Conservation (phyloP, 2,888 invertebrate species). For the Liposcelis brunnea region DNA sequence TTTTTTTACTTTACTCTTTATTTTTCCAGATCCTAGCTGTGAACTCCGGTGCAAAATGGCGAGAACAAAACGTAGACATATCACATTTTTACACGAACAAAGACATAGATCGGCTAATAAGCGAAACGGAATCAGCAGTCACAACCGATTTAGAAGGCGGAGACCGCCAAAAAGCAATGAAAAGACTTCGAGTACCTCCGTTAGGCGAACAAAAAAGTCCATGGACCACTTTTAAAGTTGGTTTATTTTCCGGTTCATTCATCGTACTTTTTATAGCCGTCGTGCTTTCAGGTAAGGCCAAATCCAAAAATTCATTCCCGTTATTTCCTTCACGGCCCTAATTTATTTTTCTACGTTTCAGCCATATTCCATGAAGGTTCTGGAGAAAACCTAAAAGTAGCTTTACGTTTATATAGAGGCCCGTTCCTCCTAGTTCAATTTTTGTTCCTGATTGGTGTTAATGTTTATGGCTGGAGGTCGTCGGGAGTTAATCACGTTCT, state of each 20-base stretch:
- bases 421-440: slow-evolving; percentile 59
- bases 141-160: slow-evolving; percentile 58
- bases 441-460: slow-evolving; percentile 59
- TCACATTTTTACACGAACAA: slow-evolving; percentile 71
- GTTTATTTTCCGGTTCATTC: slow-evolving; percentile 68
- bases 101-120: slow-evolving; percentile 67
- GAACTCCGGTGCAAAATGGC: slow-evolving; percentile 59
- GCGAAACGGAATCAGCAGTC: slow-evolving; percentile 55
- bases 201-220: slow-evolving; percentile 67
- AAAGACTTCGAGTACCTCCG: slow-evolving; percentile 67
- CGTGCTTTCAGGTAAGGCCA: slow-evolving; percentile 45
- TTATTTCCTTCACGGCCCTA: neutral
- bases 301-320: too few relatives aligned
- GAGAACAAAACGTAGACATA: slow-evolving; percentile 59
- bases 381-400: slow-evolving; percentile 43
- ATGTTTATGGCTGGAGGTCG: slow-evolving; percentile 65
- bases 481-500: slow-evolving; percentile 71
- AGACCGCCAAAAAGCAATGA: slow-evolving; percentile 73
- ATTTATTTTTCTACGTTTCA: slow-evolving; percentile 19
- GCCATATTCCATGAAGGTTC: slow-evolving; percentile 33
- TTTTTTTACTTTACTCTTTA: slow-evolving; percentile 9
- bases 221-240: slow-evolving; percentile 71
- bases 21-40: slow-evolving; percentile 37
- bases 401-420: slow-evolving; percentile 60
- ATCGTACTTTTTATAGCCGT: slow-evolving; percentile 54